Evolutionary conservation across 2,113 vertebrate species (phyloP).

Genomic region (Phalacrocorax brasilianus): DNA sequence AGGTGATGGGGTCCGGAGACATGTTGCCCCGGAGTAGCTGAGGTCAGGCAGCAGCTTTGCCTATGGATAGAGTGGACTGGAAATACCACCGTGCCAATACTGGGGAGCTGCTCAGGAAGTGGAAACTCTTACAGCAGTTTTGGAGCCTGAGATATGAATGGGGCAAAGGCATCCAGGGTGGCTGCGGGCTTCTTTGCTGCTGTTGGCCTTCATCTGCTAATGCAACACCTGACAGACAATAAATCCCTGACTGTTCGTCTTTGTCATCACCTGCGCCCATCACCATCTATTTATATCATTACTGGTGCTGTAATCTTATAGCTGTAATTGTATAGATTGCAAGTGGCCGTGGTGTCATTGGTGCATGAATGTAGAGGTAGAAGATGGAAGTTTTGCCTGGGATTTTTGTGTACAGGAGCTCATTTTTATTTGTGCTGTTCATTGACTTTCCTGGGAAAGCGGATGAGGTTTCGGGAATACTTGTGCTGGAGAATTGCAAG

Average conservation of each 20-base stretch:
- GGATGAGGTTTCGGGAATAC: neutral
- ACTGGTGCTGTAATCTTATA: neutral
- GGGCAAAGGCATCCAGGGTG: neutral
- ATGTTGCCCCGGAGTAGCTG: neutral
- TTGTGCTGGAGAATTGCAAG: neutral
- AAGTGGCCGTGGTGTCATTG: neutral
- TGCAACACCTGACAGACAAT: neutral
- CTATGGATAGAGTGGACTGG: neutral
- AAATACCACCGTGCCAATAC: neutral
- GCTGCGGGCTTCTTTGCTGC: neutral
- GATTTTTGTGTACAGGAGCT: neutral
- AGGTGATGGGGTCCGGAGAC: neutral
- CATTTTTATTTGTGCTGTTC: neutral
- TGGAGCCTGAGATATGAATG: neutral
- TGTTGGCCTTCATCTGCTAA: neutral
- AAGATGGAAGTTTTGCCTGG: neutral
- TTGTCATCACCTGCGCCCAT: neutral
- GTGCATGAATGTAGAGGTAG: neutral
- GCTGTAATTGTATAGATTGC: neutral
- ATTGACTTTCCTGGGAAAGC: neutral
- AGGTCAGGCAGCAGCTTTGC: neutral
- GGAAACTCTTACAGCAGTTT: neutral
- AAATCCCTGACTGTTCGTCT: neutral
- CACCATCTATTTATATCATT: constrained; percentile 8
- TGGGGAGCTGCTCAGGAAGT: neutral